Base-by-base conservation (phyloP, 2,888 invertebrate species). In the Chalcosyrphus nemorum region DNA sequence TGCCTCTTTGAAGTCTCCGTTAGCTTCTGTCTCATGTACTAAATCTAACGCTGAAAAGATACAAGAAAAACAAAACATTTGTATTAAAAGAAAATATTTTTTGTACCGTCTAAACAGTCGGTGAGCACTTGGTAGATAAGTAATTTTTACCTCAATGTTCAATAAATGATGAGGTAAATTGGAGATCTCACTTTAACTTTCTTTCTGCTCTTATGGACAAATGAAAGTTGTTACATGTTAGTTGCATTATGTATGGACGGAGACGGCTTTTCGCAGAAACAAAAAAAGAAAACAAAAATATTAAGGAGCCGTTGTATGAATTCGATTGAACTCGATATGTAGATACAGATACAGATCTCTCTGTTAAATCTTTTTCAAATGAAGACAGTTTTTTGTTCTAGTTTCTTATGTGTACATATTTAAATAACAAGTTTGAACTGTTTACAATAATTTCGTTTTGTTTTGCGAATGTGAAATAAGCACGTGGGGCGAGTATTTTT, bases 1-100 rank as follows among this genome's bases (percentile, higher is more conserved):
- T 52, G 96, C 96, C 92, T 97, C 97, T 71, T 95, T 94, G 52
- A 77, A 82, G 74, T 81, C 86, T 11, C 77, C 86, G 81, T 87
- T 88, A 86, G 90, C 90, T 88, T 89, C 88, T 89, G 88, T 81
- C 54, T 71, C 85, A 82, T 82, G 81, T 63, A 87, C 63, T 86
- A 86, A 68, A 74, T 76, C 71, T 70, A 87, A 68, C 70, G 86
- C 86, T 76, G 71, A 45, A 72, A 87, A 52, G 65, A 65, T 38
- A 71, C n/a, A 19, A 71, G 11, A 52, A 7, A 56, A 68, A 38
- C 45, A 84, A 27, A 41, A 24, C 7, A 9, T n/a, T 13, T 6
- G 4, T 50, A 47, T 17, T 32, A 27, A 41, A 27, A 54, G 43
- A 35, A 63, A 35, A 29, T 11, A 13, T 24, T 24, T n/a, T 24